Evolutionary conservation across 2,113 vertebrate genomes (phyloP).

Genomic region (Bubalus kerabau): DNA sequence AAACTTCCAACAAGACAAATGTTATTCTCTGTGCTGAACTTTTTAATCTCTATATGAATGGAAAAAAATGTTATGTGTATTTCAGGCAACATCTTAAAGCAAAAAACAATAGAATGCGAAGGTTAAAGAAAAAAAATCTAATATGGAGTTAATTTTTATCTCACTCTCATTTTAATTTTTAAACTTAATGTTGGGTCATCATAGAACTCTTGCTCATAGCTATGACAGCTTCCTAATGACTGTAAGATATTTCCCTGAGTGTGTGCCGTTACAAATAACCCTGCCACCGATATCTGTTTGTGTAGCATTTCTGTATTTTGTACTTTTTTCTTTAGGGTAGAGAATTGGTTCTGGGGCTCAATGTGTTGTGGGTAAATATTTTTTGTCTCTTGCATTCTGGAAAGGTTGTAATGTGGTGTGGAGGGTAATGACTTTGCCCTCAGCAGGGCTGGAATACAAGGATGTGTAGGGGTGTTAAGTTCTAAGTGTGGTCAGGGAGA

Average conservation of each 20-base stretch:
- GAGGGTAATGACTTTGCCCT: not conserved
- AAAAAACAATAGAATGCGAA: not conserved
- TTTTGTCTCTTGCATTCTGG: not conserved
- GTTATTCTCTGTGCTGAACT: not conserved
- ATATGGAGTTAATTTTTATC: not conserved
- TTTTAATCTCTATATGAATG: not conserved
- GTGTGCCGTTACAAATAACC: not conserved
- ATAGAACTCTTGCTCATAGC: not conserved
- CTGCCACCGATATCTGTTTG: not conserved
- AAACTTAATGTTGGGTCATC: not conserved
- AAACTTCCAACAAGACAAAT: not conserved
- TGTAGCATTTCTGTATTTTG: not conserved
- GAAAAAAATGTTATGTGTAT: not conserved
- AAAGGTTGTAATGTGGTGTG: not conserved
- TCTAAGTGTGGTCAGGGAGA: not conserved
- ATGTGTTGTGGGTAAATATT: not conserved
- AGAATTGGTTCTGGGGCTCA: not conserved
- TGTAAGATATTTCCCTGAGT: not conserved
- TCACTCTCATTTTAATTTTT: not conserved
- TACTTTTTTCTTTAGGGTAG: not conserved
- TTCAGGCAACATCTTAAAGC: not conserved
- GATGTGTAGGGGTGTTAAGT: not conserved
- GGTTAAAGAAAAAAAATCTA: not conserved
- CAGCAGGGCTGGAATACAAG: not conserved
- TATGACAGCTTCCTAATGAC: not conserved